A percentile compares a stretch with the other conserved stretches of the same genome.
These are phyloP conservation scores for Mareca penelope DNA, from an alignment of 2,797 vertebrate genomes.

Conservation along the genomic window DNA sequence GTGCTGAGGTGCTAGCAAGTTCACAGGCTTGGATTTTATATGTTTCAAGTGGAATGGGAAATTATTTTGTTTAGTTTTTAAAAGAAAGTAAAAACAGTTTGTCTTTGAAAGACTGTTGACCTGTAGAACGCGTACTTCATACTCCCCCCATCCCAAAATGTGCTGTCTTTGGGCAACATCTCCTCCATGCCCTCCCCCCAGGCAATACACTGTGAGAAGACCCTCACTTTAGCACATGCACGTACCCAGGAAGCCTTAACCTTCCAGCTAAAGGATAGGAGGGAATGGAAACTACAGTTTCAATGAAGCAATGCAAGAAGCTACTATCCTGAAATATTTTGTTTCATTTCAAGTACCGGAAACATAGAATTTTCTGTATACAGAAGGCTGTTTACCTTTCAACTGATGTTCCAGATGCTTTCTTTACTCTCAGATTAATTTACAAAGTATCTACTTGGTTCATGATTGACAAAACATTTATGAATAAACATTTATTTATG, in stretches of 20 bases:
- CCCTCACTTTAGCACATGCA: background rate
- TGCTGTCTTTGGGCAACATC: background rate
- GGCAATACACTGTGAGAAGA: background rate
- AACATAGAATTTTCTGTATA: background rate
- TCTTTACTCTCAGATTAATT: background rate
- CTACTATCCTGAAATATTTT: background rate
- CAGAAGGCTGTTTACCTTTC: background rate
- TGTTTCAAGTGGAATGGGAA: background rate
- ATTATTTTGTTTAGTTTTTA: background rate
- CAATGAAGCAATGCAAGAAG: background rate
- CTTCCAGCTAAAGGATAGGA: background rate
- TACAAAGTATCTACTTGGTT: background rate
- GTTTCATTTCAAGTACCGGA: background rate
- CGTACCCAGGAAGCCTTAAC: background rate
- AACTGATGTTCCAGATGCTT: background rate
- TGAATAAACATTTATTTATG: background rate
- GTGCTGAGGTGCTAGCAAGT: background rate
- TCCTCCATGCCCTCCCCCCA: background rate
- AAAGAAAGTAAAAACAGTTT: background rate
- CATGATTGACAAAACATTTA: background rate
- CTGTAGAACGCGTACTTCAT: background rate
- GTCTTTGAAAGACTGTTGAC: background rate
- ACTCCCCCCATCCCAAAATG: accelerated
- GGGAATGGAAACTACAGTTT: background rate
- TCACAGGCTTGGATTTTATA: background rate